Base-by-base conservation (phyloP, 1,140 invertebrate species). In the Schlechtendalia chinensis region DNA sequence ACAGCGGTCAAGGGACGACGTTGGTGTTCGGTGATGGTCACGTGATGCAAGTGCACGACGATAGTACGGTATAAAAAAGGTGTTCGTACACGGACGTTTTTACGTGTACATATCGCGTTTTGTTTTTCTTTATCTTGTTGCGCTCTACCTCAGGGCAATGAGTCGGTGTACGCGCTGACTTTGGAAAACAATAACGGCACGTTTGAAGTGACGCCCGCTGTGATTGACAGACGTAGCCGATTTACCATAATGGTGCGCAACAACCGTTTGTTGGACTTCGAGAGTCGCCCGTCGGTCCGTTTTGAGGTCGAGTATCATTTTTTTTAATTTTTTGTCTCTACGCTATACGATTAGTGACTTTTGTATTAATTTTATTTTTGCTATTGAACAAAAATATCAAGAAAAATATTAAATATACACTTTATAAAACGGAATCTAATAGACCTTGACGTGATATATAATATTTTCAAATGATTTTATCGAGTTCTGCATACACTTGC, bases 201-300 rank as follows among this genome's bases (percentile, higher is more conserved):
- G 4, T 97, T 97, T 85, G 93, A 95, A 85, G 91, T 96, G 72
- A 89, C 89, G n/a, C 95, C 95, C 0, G 90, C 90, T n/a, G 93
- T 94, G n/a, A 93, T 92, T 0, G 92, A 94, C 85, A 90, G 93
- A 69, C 89, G 90, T 82, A 90, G 92, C 5, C 90, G 91, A 81
- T 95, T 97, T 83, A 87, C 93, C 17, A 91, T 98, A 58, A 90
- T 90, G 83, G 93, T 97, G 5, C 90, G 94, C 82, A 93, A 96
- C 85, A 92, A 93, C 77, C 87, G 88, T 1, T 85, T 93, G 58
- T 87, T 97, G 71, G 94, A 97, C 86, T 97, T 92, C 83, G 96
- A 97, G 86, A 88, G 88, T 39, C 87, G 90, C 8, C 58, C 29
- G 24, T 81, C 77, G 6, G 61, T 83, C 61, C 29, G 72, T 50